Evolutionary conservation across 1,140 invertebrate species (phyloP).

Genomic region (Mactra quadrangularis): DNA sequence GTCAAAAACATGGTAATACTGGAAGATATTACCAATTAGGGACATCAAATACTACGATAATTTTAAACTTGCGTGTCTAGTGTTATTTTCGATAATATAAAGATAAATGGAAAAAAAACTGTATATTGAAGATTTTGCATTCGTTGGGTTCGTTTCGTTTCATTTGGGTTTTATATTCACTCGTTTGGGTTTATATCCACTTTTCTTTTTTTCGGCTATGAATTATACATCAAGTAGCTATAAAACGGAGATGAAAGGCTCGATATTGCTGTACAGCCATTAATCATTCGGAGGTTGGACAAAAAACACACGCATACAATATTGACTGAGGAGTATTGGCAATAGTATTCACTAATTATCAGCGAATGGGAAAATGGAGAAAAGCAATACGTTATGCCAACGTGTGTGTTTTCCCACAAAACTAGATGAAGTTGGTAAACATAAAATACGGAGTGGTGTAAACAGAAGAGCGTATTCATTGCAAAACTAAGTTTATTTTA

Average conservation of each 20-base stretch:
- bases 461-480: no score
- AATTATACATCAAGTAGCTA: conserved; percentile 45
- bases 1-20: conserved; percentile 11
- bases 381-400: neutral
- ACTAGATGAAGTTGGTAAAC: conserved; percentile 9
- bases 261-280: conserved; percentile 29
- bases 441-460: neutral
- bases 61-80: conserved; percentile 45
- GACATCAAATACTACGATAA: conserved; percentile 48
- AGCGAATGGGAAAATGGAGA: neutral
- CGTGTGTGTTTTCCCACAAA: conserved; percentile 42
- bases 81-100: conserved; percentile 24
- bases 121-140: neutral
- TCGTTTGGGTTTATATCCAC: conserved; percentile 16
- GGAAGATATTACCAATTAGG: conserved; percentile 38
- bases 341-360: conserved; percentile 9
- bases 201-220: conserved; percentile 17
- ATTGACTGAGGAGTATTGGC: conserved; percentile 2
- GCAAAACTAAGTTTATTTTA: no score
- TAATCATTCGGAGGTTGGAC: conserved; percentile 27
- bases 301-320: conserved; percentile 5
- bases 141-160: neutral
- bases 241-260: conserved; percentile 47
- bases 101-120: neutral
- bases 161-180: neutral